Base-by-base conservation (phyloP, 2,888 invertebrate genomes). In the Panopea generosa region DNA sequence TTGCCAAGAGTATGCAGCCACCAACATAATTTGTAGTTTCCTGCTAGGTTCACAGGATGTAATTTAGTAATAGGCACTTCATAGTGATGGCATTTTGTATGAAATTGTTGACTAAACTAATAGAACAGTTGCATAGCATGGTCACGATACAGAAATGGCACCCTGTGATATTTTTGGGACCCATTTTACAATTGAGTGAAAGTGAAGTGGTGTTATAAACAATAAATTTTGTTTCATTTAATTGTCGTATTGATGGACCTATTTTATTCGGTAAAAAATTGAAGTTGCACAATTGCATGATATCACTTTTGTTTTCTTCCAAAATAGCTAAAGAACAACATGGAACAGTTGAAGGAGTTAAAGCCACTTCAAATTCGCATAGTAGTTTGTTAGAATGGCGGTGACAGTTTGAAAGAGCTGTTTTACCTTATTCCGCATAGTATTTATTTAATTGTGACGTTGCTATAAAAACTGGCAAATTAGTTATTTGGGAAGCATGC, bases 161-260 rank as follows among this genome's bases (percentile, higher is more conserved):
- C 2, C 57, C 38, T 20, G 18, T 22, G 11, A 57, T 40, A 14
- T 20, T 22, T 18, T n/a, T 57, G 7, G 18, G 22, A 7, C 22
- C 11, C 20, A 40, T 11, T 7, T 38, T 33, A 47, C 38, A 47
- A 29, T 57, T 4, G 6, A 67, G 22, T 24, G 57, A 47, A 59
- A 67, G 27, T 1, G 2, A 1, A 2, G 57, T 49, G 18, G 55
- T 59, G 22, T 67, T 67, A 16, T 26, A 67, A 9, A 67, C 3
- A n/a, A 67, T 26, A n/a, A 67, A 59, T 7, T 59, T 57, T 0
- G 67, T 59, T 18, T 57, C 22, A 38, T 57, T 67, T 2, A 59
- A 20, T 24, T 66, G 56, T 7, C 33, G 33, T 33, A 33, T 3
- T 18, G 45, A 33, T 18, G 66, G 22, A 18, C 1, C 3, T 6